A percentile compares a stretch with the other conserved stretches of the same genome.
These are phyloP conservation scores for Lithosia quadra DNA, from an alignment of 2,888 invertebrate species.

Conservation along the genomic window DNA sequence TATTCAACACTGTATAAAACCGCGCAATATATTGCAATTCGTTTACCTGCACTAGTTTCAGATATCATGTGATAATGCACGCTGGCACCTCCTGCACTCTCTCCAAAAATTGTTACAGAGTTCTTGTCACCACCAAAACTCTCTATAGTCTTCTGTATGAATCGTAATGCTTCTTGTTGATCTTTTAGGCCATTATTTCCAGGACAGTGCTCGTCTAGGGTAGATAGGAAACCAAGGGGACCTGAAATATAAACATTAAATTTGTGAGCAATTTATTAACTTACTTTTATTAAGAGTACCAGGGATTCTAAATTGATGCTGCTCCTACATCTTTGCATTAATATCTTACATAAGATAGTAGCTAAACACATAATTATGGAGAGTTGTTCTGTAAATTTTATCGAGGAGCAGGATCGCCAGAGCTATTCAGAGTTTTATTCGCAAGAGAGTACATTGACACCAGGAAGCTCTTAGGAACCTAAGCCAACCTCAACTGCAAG, in stretches of 20 bases:
- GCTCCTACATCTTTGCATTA: background rate
- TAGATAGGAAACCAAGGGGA: constrained; percentile 89
- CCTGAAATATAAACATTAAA: constrained; percentile 64
- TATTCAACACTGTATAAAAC: too few relatives aligned
- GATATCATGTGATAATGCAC: constrained; percentile 90
- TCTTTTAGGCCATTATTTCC: constrained; percentile 91
- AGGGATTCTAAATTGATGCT: background rate
- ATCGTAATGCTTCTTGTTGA: constrained; percentile 88
- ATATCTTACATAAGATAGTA: too few relatives aligned
- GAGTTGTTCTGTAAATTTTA: too few relatives aligned
- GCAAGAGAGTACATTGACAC: too few relatives aligned
- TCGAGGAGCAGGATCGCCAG: too few relatives aligned
- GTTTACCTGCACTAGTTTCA: constrained; percentile 82
- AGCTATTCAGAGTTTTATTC: too few relatives aligned
- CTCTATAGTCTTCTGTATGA: constrained; percentile 88
- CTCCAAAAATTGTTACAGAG: constrained; percentile 90
- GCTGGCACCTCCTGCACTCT: constrained; percentile 90
- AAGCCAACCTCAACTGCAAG: too few relatives aligned
- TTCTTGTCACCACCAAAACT: constrained; percentile 89
- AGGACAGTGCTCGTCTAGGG: constrained; percentile 88
- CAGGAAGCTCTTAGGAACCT: too few relatives aligned
- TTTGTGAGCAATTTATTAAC: background rate
- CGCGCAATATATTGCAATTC: background rate
- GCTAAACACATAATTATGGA: too few relatives aligned
- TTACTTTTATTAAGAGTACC: background rate